A percentile compares a stretch with the other conserved stretches of the same genome.
These are phyloP conservation scores for Baryphthengus martii DNA, from an alignment of 2,113 vertebrate species.

Conservation along the genomic window DNA sequence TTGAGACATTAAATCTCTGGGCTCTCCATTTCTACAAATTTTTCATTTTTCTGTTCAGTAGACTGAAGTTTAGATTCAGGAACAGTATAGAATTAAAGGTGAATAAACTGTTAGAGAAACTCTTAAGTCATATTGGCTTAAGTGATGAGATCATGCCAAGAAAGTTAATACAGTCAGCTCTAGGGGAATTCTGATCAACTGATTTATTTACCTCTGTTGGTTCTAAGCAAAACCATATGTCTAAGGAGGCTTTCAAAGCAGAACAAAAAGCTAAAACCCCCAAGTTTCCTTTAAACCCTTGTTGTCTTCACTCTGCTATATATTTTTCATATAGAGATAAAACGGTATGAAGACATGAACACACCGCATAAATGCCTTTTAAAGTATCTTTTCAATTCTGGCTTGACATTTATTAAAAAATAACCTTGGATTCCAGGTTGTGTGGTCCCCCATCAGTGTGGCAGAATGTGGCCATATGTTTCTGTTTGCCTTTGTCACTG, in stretches of 20 bases:
- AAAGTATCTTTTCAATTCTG: background rate
- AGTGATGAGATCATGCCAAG: conserved; percentile 71
- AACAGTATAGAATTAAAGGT: conserved; percentile 60
- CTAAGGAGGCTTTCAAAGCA: conserved; percentile 44
- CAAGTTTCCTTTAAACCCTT: background rate
- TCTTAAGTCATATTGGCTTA: conserved; percentile 73
- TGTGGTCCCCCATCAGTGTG: background rate
- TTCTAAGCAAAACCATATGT: conserved; percentile 74
- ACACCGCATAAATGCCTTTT: background rate
- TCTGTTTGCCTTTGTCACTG: background rate
- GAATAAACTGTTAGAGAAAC: conserved; percentile 73
- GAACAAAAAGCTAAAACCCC: background rate
- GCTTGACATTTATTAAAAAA: background rate
- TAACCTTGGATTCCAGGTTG: background rate
- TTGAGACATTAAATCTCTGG: conserved; percentile 17
- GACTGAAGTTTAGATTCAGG: conserved; percentile 58
- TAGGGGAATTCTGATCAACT: conserved; percentile 25
- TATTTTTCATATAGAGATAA: background rate
- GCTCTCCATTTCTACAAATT: background rate
- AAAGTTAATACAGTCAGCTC: conserved; percentile 68
- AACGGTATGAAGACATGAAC: background rate
- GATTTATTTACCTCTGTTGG: conserved; percentile 69
- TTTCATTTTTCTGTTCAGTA: conserved; percentile 36
- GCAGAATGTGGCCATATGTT: background rate
- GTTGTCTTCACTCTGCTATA: background rate